Conservation (phyloP, 2,797 vertebrate genomes). For the Psittacula derbiana region DNA sequence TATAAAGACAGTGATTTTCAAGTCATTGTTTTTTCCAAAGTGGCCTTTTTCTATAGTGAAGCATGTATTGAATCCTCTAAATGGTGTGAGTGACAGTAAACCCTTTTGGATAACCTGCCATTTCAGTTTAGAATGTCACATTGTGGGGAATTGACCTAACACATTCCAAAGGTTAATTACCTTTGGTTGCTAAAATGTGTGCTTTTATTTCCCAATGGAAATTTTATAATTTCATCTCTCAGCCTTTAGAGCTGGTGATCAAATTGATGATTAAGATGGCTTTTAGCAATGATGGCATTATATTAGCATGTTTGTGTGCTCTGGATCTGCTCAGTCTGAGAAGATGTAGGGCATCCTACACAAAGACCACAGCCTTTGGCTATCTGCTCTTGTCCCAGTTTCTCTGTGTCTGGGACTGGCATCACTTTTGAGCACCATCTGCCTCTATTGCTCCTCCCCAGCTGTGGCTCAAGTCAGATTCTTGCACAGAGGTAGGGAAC, state of each 20-base stretch:
- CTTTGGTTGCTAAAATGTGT: not conserved
- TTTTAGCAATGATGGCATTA: not conserved
- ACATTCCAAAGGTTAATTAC: not conserved
- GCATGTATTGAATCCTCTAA: not conserved
- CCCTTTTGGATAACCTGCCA: not conserved
- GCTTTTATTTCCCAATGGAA: not conserved
- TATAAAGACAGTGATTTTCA: not conserved
- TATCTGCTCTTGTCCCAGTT: not conserved
- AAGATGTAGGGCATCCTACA: not conserved
- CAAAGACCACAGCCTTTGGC: not conserved
- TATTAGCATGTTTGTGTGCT: not conserved
- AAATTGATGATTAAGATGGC: not conserved
- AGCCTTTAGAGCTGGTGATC: not conserved
- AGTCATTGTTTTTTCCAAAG: not conserved
- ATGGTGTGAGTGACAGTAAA: not conserved
- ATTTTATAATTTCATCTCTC: not conserved
- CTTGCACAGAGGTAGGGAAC: not conserved
- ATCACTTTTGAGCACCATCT: not conserved
- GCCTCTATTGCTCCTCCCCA: not conserved
- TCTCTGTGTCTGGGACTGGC: not conserved
- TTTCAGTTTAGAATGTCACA: not conserved
- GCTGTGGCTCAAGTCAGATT: not conserved
- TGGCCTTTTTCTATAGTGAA: not conserved
- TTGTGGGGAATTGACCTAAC: not conserved
- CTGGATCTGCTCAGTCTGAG: not conserved